A percentile compares a stretch with the other conserved stretches of the same genome.
Evolutionary conservation across 2,888 invertebrate species (phyloP).

Genomic region (Acronicta psi): DNA sequence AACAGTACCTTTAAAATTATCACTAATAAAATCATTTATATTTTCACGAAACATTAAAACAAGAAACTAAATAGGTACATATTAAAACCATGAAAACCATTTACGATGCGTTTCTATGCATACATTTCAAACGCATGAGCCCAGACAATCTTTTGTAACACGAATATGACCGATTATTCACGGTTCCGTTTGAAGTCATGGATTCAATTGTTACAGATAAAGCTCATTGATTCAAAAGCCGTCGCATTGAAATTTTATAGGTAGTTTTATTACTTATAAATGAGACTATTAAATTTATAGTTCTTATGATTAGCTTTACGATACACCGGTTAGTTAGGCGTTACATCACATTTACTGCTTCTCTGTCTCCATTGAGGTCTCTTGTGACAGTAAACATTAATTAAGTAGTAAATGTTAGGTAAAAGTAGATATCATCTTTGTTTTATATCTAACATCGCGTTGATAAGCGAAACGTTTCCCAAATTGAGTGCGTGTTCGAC

Average conservation of each 20-base stretch:
- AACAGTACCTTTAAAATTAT: neutral
- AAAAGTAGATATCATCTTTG: conserved; percentile 64
- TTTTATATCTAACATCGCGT: conserved; percentile 64
- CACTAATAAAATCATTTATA: conserved; percentile 2
- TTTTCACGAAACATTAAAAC: too few species aligned
- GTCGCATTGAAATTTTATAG: conserved; percentile 83
- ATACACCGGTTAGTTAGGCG: conserved; percentile 67
- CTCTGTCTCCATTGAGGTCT: conserved; percentile 60
- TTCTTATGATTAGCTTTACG: conserved; percentile 82
- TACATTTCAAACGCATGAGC: conserved; percentile 61
- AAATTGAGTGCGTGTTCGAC: conserved; percentile 42
- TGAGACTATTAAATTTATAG: conserved; percentile 85
- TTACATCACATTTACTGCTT: conserved; percentile 68
- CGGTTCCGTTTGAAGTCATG: conserved; percentile 77
- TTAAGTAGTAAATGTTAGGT: conserved; percentile 69
- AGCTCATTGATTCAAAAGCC: conserved; percentile 79
- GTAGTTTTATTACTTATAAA: conserved; percentile 84
- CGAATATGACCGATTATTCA: conserved; percentile 83
- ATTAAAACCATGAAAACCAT: conserved; percentile 34
- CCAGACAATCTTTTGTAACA: conserved; percentile 69
- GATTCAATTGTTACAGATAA: conserved; percentile 83
- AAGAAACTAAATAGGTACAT: conserved; percentile 26
- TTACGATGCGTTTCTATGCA: conserved; percentile 49
- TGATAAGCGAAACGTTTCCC: conserved; percentile 61
- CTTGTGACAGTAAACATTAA: conserved; percentile 69